phyloP scores from a whole-genome alignment of 2,888 invertebrate species.

The Himalopsyche japonica region DNA sequence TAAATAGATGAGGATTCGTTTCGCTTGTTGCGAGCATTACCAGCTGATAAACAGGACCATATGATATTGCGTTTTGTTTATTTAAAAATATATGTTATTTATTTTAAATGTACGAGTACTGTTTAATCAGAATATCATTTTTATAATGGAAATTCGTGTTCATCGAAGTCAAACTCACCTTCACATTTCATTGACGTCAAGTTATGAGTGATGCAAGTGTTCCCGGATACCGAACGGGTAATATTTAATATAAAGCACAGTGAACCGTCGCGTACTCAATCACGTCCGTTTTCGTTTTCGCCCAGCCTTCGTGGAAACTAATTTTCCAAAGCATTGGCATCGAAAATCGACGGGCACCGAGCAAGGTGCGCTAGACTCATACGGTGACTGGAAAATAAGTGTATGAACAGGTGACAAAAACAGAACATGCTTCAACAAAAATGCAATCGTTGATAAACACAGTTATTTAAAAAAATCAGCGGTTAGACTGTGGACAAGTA shows the following conservation, averaged over 20 bases:
- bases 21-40: too few species aligned
- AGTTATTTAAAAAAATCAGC: too few species aligned
- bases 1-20: too few species aligned
- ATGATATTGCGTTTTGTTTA: too few species aligned
- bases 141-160: not conserved
- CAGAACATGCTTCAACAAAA: too few species aligned
- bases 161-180: not conserved
- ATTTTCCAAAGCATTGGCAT: conserved; percentile 40
- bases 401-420: not conserved
- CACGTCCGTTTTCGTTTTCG: conserved; percentile 23
- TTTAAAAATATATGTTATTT: too few species aligned
- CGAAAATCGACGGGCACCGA: conserved; percentile 21
- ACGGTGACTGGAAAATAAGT: not conserved
- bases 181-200: not conserved
- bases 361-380: not conserved
- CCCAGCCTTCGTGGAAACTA: conserved; percentile 26
- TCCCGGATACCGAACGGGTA: not conserved
- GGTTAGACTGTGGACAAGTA: too few species aligned
- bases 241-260: conserved; percentile 5
- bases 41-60: too few species aligned
- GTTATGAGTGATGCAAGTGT: not conserved
- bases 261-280: conserved; percentile 17
- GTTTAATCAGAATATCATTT: too few species aligned
- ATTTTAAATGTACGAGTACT: too few species aligned
- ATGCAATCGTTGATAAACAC: too few species aligned